Evolutionary conservation across 2,113 vertebrate species (phyloP), one percentile per base, ranked within the genome.

Genomic region (Neoarius graeffei): DNA sequence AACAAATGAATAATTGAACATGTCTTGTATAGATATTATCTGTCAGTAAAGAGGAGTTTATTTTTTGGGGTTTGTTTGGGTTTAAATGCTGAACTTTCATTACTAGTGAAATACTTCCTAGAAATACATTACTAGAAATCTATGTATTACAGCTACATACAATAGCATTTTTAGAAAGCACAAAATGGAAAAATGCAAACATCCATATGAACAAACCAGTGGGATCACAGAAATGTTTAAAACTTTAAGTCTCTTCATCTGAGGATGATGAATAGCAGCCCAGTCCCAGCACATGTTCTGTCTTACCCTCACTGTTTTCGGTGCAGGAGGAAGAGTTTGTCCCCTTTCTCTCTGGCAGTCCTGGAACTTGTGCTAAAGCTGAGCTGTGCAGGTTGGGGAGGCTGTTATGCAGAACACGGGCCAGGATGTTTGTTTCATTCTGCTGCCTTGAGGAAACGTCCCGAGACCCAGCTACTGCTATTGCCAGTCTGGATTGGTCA

Each of bases 231-330:
- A 19, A 59, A 81, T 60, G 1, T 20, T 20, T 13, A 20, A 67
- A 84, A 69, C 60, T 27, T 84, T 83, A 91, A 7, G 30, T 64
- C 4, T 94, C 94, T 5, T 96, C 96, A 79, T 95, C 96, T 74
- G 94, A 94, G 4, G 96, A 96, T 4, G 94, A 96, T 1, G 94
- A 95, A 85, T 96, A 96, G 91, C 93, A 96, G 84, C 91, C 92
- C 19, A 96, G 91, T 62, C 95, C 95, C 64, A 95, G 92, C 30
- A 94, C 74, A 52, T 95, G 92, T 50, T 81, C 84, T 3, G 13
- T 86, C n/a, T 14, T 91, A 57, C 87, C 81, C 23, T 81, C 80
- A 25, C 15, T 67, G 9, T n/a, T 64, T 62, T 66, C 17, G 14
- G 48, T 35, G 62, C 27, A 76, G 5, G 57, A n/a, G 10, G 84